A percentile compares a stretch with the other conserved stretches of the same genome.
Conservation (phyloP, 2,888 invertebrate species). For the Drosophila niveifrons region DNA sequence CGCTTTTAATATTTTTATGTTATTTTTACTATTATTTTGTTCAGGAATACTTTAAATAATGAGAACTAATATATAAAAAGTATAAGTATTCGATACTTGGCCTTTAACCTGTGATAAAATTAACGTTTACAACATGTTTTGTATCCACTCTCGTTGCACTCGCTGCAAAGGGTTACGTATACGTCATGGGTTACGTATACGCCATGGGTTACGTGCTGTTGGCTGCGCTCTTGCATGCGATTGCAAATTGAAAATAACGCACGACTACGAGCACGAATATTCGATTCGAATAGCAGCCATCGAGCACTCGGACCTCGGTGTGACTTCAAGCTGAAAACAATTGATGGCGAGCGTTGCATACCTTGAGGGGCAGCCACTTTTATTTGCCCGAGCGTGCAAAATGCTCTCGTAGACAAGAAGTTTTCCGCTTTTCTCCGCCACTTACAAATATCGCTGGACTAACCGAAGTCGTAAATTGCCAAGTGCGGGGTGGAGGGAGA, state of each 20-base stretch:
- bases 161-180: background rate
- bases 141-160: background rate
- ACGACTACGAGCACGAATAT: conserved; percentile 6
- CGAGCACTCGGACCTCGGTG: conserved; percentile 23
- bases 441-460: conserved; percentile 39
- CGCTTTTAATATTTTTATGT: no score
- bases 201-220: conserved; percentile 41
- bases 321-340: conserved; percentile 47
- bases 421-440: conserved; percentile 27
- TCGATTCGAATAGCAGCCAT: conserved; percentile 3
- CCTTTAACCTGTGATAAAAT: no score
- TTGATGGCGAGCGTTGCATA: conserved; percentile 29
- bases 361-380: conserved; percentile 6
- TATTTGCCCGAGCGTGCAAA: conserved; percentile 35
- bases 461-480: conserved; percentile 38
- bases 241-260: conserved; percentile 48
- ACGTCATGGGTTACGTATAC: conserved; percentile 24
- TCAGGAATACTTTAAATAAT: no score
- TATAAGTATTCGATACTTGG: no score
- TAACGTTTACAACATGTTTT: no score
- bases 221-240: conserved; percentile 20
- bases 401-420: conserved; percentile 28
- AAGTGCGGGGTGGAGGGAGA: conserved; percentile 21
- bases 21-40: no score
- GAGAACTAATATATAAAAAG: no score